Base-by-base conservation (phyloP, 2,888 invertebrate species). In the Synanthedon andrenaeformis region DNA sequence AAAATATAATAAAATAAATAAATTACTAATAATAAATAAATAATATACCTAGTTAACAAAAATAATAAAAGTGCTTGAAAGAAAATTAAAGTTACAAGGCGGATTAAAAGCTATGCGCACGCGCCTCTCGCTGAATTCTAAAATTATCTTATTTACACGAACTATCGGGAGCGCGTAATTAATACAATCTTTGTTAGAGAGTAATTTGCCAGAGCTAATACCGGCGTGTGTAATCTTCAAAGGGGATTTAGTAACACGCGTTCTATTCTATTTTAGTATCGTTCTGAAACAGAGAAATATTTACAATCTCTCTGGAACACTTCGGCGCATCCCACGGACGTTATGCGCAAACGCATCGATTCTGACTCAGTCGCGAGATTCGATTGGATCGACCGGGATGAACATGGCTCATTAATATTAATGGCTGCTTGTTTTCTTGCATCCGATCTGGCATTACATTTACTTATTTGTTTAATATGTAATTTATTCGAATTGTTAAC, bases 121-220 rank as follows among this genome's bases (percentile, higher is more conserved):
- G 73, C 73, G 61, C 63, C 65, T 67, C 73, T 76, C 70, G 76
- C 77, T 68, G 76, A 76, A 72, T 63, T 84, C 86, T 85, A 86
- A 82, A 77, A 79, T 78, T 84, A 83, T 76, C 75, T 71, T 85
- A 86, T 87, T 86, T 86, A 87, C 85, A 79, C 76, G 69, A 71
- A 69, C 82, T 81, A 86, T 86, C 79, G 84, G 75, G 85, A 84
- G 72, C 83, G 79, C 79, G 85, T 87, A 87, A 87, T 87, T 87
- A 87, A 87, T 87, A 86, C 87, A 86, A 87, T 87, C 87, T 85
- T 86, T 86, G 86, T 85, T 84, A 83, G 82, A 84, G 82, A 79
- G 84, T 87, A 87, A 87, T 87, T 87, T 85, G 87, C 87, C 85
- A 87, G 87, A 83, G 82, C 86, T 86, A 86, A 86, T 85, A 80